Percentiles rank a stretch among this genome's conserved stretches.
Evolutionary conservation across 1,140 invertebrate genomes (phyloP).

Genomic region (Pseudomyrmex cubaensis): DNA sequence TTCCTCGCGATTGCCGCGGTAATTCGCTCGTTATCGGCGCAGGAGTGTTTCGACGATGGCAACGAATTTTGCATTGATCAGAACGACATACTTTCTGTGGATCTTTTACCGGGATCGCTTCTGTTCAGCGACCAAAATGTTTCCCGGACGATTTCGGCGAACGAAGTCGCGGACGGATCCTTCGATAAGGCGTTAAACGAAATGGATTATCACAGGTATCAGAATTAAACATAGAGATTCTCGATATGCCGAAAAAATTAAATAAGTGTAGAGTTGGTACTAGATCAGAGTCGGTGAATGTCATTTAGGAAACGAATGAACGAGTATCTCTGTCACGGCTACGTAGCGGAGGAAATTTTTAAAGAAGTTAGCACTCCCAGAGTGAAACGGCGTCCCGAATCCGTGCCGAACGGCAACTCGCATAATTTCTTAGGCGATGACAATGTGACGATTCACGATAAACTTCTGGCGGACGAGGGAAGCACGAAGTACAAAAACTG

Average conservation of each 20-base stretch:
- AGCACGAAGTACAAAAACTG: conserved; percentile 89
- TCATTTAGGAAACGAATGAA: conserved; percentile 89
- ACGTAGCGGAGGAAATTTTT: conserved; percentile 89
- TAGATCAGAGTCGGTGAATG: background rate
- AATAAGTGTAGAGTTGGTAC: background rate
- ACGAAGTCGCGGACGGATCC: conserved; percentile 83
- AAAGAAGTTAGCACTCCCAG: conserved; percentile 85
- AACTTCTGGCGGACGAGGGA: conserved; percentile 88
- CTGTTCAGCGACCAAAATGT: conserved; percentile 82
- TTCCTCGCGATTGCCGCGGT: conserved; percentile 1
- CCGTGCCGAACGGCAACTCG: conserved; percentile 69
- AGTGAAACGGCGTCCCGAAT: conserved; percentile 84
- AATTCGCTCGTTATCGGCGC: conserved; percentile 6
- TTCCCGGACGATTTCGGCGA: conserved; percentile 11
- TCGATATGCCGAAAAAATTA: background rate
- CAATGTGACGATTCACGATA: conserved; percentile 83
- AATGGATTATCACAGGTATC: conserved; percentile 88
- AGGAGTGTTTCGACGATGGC: conserved; percentile 82
- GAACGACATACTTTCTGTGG: conserved; percentile 87
- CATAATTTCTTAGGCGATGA: conserved; percentile 72
- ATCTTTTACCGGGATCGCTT: conserved; percentile 87
- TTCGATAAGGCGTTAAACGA: conserved; percentile 86
- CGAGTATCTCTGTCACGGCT: conserved; percentile 90
- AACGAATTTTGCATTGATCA: conserved; percentile 85
- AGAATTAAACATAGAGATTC: background rate